Base-by-base conservation (phyloP, 2,113 vertebrate species). In the Arizona elegans region DNA sequence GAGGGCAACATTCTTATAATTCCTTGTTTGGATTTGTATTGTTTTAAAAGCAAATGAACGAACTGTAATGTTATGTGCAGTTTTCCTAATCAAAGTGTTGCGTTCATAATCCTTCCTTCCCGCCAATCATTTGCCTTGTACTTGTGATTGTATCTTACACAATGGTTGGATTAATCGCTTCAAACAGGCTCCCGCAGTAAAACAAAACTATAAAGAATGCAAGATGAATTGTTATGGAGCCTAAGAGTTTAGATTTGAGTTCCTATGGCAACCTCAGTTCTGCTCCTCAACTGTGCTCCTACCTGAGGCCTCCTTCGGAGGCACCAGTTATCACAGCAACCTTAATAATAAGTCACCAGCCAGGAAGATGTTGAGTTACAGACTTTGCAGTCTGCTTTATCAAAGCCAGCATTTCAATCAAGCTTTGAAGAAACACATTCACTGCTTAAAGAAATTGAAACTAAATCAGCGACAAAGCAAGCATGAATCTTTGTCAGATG, bases 301-400 rank as follows among this genome's bases (percentile, higher is more conserved):
- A 92, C 50, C 62, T 53, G 89, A 91, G 0, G 0, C 19, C 11
- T 26, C 8, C 56, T 54, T n/a, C 2, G 89, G 55, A 92, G 89
- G 59, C 94, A 93, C 94, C 95, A 95, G 94, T 93, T 95, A 95
- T 94, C 96, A 95, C 95, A 95, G 95, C 96, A 96, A 96, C 95
- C 95, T 96, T 94, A 58, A 90, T 90, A 95, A n/a, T 89, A 93
- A 94, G 94, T 94, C 90, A 88, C 54, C 17, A 90, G 85, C 93
- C 91, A 92, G 86, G 56, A 92, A 96, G 94, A 95, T 86, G 91
- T 91, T 86, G 88, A 93, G 89, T 95, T 93, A 95, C 75, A 55
- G 75, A 87, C 86, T 65, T n/a, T n/a, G 91, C 26, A 52, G 4
- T 50, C 54, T 93, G 50, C 29, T 15, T 89, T 75, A 95, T 89